Conservation (phyloP, 2,797 vertebrate genomes). For the Scarus forsteni region DNA sequence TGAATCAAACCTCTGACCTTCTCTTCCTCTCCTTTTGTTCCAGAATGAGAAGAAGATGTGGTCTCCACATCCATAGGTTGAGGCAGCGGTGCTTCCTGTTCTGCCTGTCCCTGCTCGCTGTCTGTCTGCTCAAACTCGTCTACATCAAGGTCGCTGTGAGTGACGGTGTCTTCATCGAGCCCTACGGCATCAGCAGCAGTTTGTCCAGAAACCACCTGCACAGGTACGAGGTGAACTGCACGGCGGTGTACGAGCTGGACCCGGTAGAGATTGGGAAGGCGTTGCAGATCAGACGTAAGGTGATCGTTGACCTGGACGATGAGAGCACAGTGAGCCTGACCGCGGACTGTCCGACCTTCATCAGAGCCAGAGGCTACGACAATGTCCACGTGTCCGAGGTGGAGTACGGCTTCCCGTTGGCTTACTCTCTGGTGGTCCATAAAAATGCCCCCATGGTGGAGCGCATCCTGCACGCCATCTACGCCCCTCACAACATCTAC, state of each 20-base stretch:
- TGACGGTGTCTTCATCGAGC: constrained; percentile 84
- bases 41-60: constrained; percentile 91
- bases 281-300: constrained; percentile 86
- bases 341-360: constrained; percentile 84
- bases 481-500: constrained; percentile 90
- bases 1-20: background rate
- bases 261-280: constrained; percentile 91
- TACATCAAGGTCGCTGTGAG: constrained; percentile 74
- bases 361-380: constrained; percentile 81
- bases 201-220: constrained; percentile 74
- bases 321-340: constrained; percentile 84
- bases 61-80: constrained; percentile 67
- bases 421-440: constrained; percentile 94
- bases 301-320: constrained; percentile 86
- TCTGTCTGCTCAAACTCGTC: constrained; percentile 87
- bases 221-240: constrained; percentile 87
- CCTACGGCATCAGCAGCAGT: constrained; percentile 81
- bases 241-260: constrained; percentile 89
- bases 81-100: constrained; percentile 82
- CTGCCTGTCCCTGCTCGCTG: constrained; percentile 81
- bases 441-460: constrained; percentile 94
- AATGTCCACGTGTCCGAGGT: constrained; percentile 78
- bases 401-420: constrained; percentile 89
- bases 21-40: constrained; percentile 8
- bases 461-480: constrained; percentile 91